These are phyloP conservation scores for Vimba vimba DNA, from an alignment of 2,113 vertebrate genomes.

Conservation along the genomic window DNA sequence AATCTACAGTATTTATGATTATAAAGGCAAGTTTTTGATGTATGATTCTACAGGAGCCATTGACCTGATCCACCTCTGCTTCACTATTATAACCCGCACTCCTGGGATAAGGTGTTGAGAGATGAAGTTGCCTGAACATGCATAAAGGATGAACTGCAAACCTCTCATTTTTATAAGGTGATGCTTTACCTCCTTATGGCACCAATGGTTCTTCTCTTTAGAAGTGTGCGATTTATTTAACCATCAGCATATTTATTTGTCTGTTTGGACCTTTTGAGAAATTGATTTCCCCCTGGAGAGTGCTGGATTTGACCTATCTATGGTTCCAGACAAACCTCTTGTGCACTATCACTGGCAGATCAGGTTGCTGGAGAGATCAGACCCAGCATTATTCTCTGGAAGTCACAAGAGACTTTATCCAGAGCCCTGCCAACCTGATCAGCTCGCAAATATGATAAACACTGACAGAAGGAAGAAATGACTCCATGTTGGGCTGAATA, in stretches of 20 bases:
- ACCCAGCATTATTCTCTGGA: constrained; percentile 17
- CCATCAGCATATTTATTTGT: constrained; percentile 71
- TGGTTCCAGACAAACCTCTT: constrained; percentile 40
- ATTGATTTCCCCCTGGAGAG: constrained; percentile 59
- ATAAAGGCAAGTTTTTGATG: not conserved
- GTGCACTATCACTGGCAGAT: constrained; percentile 35
- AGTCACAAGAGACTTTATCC: constrained; percentile 33
- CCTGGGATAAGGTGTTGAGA: constrained; percentile 56
- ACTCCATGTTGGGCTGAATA: constrained; percentile 3
- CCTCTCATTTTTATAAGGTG: constrained; percentile 56
- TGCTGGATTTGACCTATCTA: constrained; percentile 53
- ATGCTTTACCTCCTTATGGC: constrained; percentile 15
- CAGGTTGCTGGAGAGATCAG: constrained; percentile 49
- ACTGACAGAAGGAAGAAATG: constrained; percentile 3
- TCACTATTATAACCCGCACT: constrained; percentile 38
- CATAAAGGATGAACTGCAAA: constrained; percentile 70
- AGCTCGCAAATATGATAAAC: constrained; percentile 11
- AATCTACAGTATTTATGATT: not conserved
- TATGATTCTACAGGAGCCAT: constrained; percentile 5
- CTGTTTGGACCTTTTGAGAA: constrained; percentile 53
- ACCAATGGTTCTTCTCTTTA: constrained; percentile 34
- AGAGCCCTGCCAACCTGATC: not conserved
- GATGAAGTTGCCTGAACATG: constrained; percentile 52
- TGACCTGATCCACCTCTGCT: not conserved
- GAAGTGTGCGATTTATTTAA: constrained; percentile 67